These are phyloP conservation scores for Zoanthus sociatus DNA, from an alignment of 92 coral and sea anemone genomes.

Conservation along the genomic window DNA sequence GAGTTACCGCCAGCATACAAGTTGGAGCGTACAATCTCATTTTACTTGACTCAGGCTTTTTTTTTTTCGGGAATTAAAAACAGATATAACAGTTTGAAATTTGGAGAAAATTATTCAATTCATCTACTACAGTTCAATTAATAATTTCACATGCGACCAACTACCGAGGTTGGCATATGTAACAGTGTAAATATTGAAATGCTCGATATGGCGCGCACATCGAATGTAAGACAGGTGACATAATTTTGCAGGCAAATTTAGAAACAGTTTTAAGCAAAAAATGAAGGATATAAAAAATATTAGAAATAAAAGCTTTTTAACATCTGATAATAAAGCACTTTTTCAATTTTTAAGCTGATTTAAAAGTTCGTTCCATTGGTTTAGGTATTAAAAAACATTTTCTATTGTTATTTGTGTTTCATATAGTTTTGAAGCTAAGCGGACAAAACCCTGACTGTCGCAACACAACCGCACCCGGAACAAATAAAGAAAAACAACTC, in stretches of 20 bases:
- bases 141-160: conserved; percentile 28
- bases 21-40: background rate
- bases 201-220: background rate
- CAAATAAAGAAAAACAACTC: background rate
- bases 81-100: background rate
- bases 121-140: background rate
- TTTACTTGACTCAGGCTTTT: background rate
- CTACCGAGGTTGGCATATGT: conserved; percentile 26
- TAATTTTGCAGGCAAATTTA: background rate
- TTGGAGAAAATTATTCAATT: background rate
- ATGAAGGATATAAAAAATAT: background rate
- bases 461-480: conserved; percentile 14
- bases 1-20: background rate
- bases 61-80: background rate
- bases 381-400: background rate
- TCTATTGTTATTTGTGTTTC: conserved; percentile 1
- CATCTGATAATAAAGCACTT: background rate
- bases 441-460: conserved; percentile 15
- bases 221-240: conserved; percentile 17
- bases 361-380: background rate
- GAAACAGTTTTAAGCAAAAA: background rate
- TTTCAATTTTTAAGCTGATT: background rate
- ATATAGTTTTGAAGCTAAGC: background rate
- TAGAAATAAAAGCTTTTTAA: background rate
- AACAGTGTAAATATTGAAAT: conserved; percentile 28